phyloP scores from a whole-genome alignment of 2,797 vertebrate genomes.

The Aldrovandia affinis region DNA sequence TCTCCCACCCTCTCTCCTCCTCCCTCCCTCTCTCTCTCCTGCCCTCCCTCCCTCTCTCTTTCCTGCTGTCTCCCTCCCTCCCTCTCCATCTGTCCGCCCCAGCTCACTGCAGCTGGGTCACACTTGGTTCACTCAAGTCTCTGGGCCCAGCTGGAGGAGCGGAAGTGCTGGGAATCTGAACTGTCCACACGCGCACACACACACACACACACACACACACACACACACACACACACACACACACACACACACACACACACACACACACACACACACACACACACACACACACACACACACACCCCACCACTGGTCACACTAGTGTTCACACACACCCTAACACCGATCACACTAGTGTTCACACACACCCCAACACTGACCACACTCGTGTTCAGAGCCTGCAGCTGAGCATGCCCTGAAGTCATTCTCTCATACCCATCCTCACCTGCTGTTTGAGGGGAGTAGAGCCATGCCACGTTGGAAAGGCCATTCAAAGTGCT shows the following conservation, averaged over 20 bases:
- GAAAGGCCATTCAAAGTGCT: neutral
- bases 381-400: slow-evolving; percentile 31
- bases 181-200: no score
- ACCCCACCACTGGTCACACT: neutral
- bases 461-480: neutral
- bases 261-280: no score
- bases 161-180: slow-evolving; percentile 4
- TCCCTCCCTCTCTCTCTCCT: slow-evolving; percentile 13
- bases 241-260: no score
- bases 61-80: slow-evolving; percentile 47
- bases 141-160: slow-evolving; percentile 6
- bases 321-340: neutral
- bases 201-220: no score
- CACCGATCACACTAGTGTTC: neutral
- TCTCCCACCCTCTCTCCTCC: slow-evolving; percentile 38
- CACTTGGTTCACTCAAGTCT: slow-evolving; percentile 44
- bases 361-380: slow-evolving; percentile 23
- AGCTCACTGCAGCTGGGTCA: slow-evolving; percentile 50
- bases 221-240: no score
- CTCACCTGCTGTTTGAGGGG: neutral
- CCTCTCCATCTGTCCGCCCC: slow-evolving; percentile 20
- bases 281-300: no score
- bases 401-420: slow-evolving; percentile 26
- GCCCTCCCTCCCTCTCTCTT: slow-evolving; percentile 44
- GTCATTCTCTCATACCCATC: neutral